A percentile compares a stretch with the other conserved stretches of the same genome.
Conservation (phyloP, 2,888 invertebrate genomes). For the Melanostoma mellinum region DNA sequence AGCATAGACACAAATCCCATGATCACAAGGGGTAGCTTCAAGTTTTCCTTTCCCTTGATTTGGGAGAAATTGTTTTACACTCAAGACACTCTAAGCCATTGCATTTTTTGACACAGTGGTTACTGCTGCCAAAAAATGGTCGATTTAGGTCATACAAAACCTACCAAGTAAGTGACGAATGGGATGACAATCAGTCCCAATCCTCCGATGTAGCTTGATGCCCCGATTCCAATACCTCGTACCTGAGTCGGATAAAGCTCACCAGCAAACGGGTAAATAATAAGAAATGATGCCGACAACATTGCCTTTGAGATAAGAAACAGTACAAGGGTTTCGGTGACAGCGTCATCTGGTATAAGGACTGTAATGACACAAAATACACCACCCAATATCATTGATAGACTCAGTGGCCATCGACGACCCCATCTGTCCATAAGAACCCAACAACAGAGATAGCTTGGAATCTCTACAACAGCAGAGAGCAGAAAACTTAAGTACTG, state of each 20-base stretch:
- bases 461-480: conserved; percentile 93
- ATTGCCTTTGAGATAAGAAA: conserved; percentile 93
- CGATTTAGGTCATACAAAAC: neutral
- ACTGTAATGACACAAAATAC: conserved; percentile 93
- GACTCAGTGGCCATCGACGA: conserved; percentile 92
- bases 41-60: conserved; percentile 90
- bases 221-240: conserved; percentile 94
- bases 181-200: conserved; percentile 94
- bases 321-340: conserved; percentile 87
- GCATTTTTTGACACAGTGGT: no score
- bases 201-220: conserved; percentile 95
- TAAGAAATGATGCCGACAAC: conserved; percentile 94
- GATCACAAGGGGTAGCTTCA: conserved; percentile 91
- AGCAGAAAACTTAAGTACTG: conserved; percentile 94
- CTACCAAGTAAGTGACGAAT: conserved; percentile 94
- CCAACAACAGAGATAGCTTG: conserved; percentile 94
- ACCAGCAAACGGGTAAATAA: conserved; percentile 96
- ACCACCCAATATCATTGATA: conserved; percentile 93
- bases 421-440: conserved; percentile 94
- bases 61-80: neutral
- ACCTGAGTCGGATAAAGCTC: conserved; percentile 95
- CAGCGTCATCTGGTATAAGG: conserved; percentile 90
- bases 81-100: neutral
- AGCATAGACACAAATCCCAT: conserved; percentile 92
- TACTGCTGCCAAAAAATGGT: no score